phyloP scores from a whole-genome alignment of 2,113 vertebrate genomes.

The Erinaceus europaeus region DNA sequence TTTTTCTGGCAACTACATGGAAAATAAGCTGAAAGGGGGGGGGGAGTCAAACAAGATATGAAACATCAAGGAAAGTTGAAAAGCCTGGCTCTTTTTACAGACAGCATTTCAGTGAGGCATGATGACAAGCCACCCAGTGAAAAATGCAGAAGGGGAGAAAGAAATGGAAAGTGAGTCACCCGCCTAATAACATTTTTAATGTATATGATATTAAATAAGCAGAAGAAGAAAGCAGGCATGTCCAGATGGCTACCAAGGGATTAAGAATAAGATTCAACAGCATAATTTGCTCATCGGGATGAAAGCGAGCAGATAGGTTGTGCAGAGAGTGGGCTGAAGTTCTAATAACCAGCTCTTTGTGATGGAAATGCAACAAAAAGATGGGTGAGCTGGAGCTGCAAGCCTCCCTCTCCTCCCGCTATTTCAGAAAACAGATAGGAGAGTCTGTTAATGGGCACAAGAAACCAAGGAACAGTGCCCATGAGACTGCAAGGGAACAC shows the following conservation, averaged over 20 bases:
- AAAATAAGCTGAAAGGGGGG: neutral
- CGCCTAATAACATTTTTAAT: slow-evolving; percentile 38
- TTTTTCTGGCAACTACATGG: neutral
- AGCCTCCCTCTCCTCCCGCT: neutral
- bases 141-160: neutral
- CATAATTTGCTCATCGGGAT: slow-evolving; percentile 50
- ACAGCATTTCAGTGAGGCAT: slow-evolving; percentile 6
- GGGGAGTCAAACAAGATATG: slow-evolving; percentile 11
- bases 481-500: neutral
- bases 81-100: neutral
- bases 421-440: slow-evolving; percentile 33
- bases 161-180: slow-evolving; percentile 32
- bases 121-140: neutral
- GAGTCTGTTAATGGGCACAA: slow-evolving; percentile 36
- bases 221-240: slow-evolving; percentile 35
- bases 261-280: slow-evolving; percentile 28
- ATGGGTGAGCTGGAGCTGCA: neutral
- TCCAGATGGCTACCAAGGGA: slow-evolving; percentile 27
- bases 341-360: slow-evolving; percentile 48
- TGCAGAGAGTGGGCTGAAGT: neutral
- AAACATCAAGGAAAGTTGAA: slow-evolving; percentile 2
- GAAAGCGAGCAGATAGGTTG: slow-evolving; percentile 4
- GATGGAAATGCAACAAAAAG: slow-evolving; percentile 41
- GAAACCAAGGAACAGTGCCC: neutral
- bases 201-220: slow-evolving; percentile 39